Evolutionary conservation across 2,797 vertebrate species (phyloP).

Genomic region (Pantherophis vulpinus): DNA sequence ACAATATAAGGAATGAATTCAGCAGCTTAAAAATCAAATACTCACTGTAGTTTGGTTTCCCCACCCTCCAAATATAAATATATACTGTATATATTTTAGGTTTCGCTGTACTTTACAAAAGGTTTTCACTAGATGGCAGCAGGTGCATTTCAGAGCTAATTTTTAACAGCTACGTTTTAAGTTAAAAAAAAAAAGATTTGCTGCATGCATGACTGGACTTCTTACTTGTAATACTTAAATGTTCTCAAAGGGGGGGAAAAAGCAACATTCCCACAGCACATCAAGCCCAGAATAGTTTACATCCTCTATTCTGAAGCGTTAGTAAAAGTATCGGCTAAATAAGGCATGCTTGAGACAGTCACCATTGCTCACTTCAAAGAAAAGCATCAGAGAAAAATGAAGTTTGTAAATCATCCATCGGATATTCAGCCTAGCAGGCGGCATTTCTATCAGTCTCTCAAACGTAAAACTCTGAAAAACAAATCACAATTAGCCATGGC

Average conservation of each 20-base stretch:
- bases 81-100: slow-evolving; percentile 78
- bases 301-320: slow-evolving; percentile 85
- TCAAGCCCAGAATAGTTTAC: slow-evolving; percentile 90
- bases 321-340: slow-evolving; percentile 89
- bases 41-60: slow-evolving; percentile 70
- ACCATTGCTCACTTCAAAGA: slow-evolving; percentile 74
- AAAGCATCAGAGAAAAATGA: slow-evolving; percentile 58
- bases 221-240: slow-evolving; percentile 66
- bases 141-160: slow-evolving; percentile 71
- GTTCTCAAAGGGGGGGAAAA: slow-evolving; percentile 73
- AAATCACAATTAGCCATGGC: slow-evolving; percentile 54
- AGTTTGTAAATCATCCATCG: slow-evolving; percentile 72
- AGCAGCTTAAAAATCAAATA: slow-evolving; percentile 78
- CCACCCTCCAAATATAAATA: slow-evolving; percentile 75
- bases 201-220: slow-evolving; percentile 75
- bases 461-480: slow-evolving; percentile 73
- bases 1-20: slow-evolving; percentile 74
- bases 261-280: slow-evolving; percentile 91
- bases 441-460: slow-evolving; percentile 76
- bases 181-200: slow-evolving; percentile 66
- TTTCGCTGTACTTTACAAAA: slow-evolving; percentile 77
- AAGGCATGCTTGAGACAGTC: slow-evolving; percentile 99
- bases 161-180: slow-evolving; percentile 69
- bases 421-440: slow-evolving; percentile 75
- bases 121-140: slow-evolving; percentile 77